A percentile compares a stretch with the other conserved stretches of the same genome.
These are phyloP conservation scores for Axea sp. DNA, from an alignment of 2,888 invertebrate species.

Conservation along the genomic window DNA sequence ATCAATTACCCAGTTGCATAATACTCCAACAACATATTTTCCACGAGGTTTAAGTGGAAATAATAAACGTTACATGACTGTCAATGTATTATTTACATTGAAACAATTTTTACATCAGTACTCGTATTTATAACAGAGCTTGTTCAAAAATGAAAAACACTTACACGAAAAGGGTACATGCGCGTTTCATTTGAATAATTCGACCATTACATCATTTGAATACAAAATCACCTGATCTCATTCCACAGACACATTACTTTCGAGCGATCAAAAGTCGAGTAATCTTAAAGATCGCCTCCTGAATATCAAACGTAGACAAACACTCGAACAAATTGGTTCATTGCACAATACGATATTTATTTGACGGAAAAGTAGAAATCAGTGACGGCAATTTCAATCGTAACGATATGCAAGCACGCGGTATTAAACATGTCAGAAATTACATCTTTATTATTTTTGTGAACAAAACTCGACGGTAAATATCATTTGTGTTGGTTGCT, in stretches of 20 bases:
- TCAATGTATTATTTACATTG: conserved; percentile 16
- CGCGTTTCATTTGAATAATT: conserved; percentile 28
- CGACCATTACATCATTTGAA: conserved; percentile 18
- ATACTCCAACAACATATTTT: not conserved
- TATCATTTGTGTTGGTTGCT: too few species aligned
- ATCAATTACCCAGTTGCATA: not conserved
- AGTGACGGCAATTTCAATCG: too few species aligned
- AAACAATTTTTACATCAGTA: not conserved
- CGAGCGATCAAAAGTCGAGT: conserved; percentile 5
- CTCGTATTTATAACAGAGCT: not conserved
- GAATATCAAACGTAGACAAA: conserved; percentile 6
- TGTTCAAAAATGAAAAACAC: not conserved
- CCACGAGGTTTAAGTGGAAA: not conserved
- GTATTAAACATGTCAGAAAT: too few species aligned
- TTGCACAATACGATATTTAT: not conserved
- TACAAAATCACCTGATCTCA: conserved; percentile 28
- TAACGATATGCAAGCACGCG: too few species aligned
- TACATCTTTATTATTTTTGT: too few species aligned
- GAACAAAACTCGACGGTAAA: too few species aligned
- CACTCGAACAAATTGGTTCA: not conserved
- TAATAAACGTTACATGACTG: conserved; percentile 1
- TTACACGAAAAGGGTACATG: not conserved
- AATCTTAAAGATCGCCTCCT: not conserved
- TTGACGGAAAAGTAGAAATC: too few species aligned
- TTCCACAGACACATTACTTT: conserved; percentile 16